Percentiles rank a stretch among this genome's conserved stretches.
phyloP scores from a whole-genome alignment of 2,797 vertebrate species.

The Ficedula albicollis region DNA sequence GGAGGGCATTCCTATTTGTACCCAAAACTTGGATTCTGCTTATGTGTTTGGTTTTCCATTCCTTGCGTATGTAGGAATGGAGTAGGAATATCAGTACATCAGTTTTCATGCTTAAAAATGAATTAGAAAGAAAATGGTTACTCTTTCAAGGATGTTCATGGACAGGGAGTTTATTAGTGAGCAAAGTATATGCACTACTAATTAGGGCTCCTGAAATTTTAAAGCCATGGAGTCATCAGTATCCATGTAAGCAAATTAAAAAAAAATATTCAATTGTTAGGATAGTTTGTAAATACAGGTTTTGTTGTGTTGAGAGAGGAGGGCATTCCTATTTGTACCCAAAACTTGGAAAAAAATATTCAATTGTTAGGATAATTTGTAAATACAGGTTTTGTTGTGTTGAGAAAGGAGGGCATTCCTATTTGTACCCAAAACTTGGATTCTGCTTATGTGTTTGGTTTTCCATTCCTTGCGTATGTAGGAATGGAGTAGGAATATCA shows the following conservation, averaged over 20 bases:
- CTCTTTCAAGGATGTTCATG: neutral
- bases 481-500: neutral
- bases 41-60: neutral
- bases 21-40: neutral
- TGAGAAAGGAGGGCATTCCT: neutral
- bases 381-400: neutral
- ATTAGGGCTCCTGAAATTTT: conserved; percentile 13
- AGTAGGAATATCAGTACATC: neutral
- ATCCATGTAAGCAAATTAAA: neutral
- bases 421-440: neutral
- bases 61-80: neutral
- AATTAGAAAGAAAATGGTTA: neutral
- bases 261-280: no score
- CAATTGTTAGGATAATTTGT: neutral
- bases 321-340: no score
- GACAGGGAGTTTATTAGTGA: neutral
- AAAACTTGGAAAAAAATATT: no score
- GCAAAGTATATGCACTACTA: neutral
- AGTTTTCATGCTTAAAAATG: neutral
- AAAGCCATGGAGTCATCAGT: conserved; percentile 10
- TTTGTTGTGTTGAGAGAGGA: no score
- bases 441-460: neutral
- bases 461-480: neutral
- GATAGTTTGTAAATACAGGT: no score
- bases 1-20: neutral